Conservation (phyloP, 2,888 invertebrate genomes). For the Thyatira batis region DNA sequence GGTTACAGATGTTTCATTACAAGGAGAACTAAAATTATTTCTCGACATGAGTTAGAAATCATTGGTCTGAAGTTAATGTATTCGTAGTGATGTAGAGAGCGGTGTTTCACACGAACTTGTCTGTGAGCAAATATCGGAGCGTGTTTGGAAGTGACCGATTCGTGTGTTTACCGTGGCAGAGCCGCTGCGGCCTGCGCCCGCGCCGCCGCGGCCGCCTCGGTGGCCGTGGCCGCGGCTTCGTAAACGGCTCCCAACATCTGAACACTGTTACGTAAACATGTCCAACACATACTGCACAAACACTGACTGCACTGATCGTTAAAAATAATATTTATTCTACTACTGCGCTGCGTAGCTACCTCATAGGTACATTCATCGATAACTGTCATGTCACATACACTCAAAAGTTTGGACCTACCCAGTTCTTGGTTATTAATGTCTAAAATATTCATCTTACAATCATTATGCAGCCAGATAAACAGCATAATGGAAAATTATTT, state of each 20-base stretch:
- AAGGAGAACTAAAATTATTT: neutral
- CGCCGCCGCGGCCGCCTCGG: conserved; percentile 19
- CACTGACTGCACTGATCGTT: conserved; percentile 74
- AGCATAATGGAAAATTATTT: conserved; percentile 52
- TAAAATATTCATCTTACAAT: conserved; percentile 23
- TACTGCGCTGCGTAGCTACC: conserved; percentile 51
- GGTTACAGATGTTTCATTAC: neutral
- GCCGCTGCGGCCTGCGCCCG: conserved; percentile 6
- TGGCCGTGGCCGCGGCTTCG: conserved; percentile 21
- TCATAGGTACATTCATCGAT: conserved; percentile 31
- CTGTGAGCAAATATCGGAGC: conserved; percentile 53
- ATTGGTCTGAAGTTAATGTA: conserved; percentile 11
- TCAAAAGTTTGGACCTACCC: conserved; percentile 24
- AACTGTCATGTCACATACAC: conserved; percentile 23
- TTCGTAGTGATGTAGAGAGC: conserved; percentile 40
- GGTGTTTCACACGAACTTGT: conserved; percentile 43
- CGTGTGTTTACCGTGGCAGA: conserved; percentile 47
- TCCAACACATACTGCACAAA: conserved; percentile 65
- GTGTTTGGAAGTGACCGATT: conserved; percentile 56
- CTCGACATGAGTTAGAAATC: conserved; percentile 2
- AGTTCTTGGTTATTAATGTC: conserved; percentile 7
- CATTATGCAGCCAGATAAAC: conserved; percentile 39
- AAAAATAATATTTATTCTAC: conserved; percentile 78
- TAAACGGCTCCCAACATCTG: conserved; percentile 49
- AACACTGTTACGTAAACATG: conserved; percentile 75